Evolutionary conservation across 2,888 invertebrate genomes (phyloP), one percentile per base, ranked within the genome.

Genomic region (Eristalinus sepulchralis): DNA sequence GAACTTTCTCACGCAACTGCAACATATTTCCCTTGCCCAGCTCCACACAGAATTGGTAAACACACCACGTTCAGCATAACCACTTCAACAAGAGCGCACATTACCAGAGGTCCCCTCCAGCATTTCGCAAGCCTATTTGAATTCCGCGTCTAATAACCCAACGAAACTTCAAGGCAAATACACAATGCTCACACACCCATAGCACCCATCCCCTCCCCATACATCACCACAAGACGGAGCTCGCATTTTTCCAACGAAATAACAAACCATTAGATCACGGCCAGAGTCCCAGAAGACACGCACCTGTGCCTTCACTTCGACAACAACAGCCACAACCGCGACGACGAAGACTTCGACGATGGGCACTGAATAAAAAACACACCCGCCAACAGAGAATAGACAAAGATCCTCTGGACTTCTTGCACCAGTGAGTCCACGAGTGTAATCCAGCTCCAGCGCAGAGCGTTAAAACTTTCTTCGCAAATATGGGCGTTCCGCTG

Each of bases 401-500:
- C 8, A 31, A 39, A 60, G 39, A 62, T 75, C 55, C 17, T 64
- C 63, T n/a, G 13, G 39, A 33, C 72, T 72, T 63, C 63, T 72
- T 68, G 83, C 83, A 72, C 72, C 83, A 78, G 8, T 68, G 78
- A 68, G 31, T 24, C 5, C 47, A n/a, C n/a, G 39, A 1, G 17
- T 47, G 8, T 1, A 8, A n/a, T 47, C 47, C 47, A 17, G 8
- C 47, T 71, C 59, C 27, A 63, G 53, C 78, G 72, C 57, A 72
- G 24, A 79, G 73, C 72, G 39, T 24, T 39, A 59, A 39, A 84
- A 84, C 81, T 81, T 84, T 84, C 76, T 72, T 84, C 76, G 62
- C 60, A 80, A 76, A 76, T 71, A 80, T 72, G 76, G 84, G 67
- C 76, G 84, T 81, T 81, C 67, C 80, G 70, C 34, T 71, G 36